A percentile compares a stretch with the other conserved stretches of the same genome.
Conservation (phyloP, 1,140 invertebrate genomes). For the Caerostris darwini region DNA sequence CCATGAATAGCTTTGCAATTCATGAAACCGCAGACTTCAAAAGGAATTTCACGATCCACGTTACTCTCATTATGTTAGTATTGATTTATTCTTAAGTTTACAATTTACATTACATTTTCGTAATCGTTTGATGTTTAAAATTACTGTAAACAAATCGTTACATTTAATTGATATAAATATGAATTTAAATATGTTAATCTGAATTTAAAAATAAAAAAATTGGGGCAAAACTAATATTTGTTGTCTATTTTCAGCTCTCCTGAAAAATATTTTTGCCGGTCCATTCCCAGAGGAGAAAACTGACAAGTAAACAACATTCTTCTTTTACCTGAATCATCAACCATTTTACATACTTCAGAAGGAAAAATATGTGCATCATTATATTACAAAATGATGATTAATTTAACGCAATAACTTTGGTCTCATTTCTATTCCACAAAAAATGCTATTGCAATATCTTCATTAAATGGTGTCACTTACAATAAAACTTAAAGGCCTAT, state of each 20-base stretch:
- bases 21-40: no score
- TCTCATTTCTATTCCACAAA: not conserved
- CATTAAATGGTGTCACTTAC: not conserved
- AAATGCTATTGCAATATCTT: not conserved
- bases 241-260: slow-evolving; percentile 11
- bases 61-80: no score
- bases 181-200: not conserved
- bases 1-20: no score
- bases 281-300: slow-evolving; percentile 24
- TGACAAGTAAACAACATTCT: not conserved
- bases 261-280: slow-evolving; percentile 38
- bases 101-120: no score
- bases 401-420: not conserved
- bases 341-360: not conserved
- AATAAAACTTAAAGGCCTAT: not conserved
- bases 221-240: not conserved
- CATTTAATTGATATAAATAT: no score
- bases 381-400: not conserved
- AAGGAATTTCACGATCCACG: no score
- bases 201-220: no score
- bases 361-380: not conserved
- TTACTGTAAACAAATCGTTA: no score
- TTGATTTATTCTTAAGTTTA: no score
- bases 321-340: not conserved
- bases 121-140: no score